Conservation (phyloP, 2,113 vertebrate genomes). For the Bolborhynchus lineola region DNA sequence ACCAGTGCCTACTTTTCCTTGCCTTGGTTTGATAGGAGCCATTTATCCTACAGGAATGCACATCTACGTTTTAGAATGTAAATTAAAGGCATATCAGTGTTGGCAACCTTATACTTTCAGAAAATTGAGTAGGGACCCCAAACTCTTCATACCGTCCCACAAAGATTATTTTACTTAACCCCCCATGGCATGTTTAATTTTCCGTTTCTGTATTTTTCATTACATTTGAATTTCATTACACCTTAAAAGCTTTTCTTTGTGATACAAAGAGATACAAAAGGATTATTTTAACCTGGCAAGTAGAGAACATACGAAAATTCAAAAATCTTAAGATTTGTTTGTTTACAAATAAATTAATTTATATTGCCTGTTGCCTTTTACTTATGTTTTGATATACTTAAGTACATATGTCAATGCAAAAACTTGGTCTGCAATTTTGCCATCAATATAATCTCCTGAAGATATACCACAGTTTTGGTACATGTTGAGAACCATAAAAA, state of each 20-base stretch:
- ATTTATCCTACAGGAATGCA: background rate
- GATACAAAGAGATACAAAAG: background rate
- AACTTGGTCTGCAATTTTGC: background rate
- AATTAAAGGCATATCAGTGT: background rate
- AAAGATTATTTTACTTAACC: background rate
- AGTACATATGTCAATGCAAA: background rate
- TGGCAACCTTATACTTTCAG: background rate
- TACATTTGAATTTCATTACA: background rate
- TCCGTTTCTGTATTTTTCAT: background rate
- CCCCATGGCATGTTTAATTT: fast-evolving
- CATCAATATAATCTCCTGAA: background rate
- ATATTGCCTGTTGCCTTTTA: background rate
- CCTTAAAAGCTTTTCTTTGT: background rate
- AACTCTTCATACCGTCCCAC: background rate
- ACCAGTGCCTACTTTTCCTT: background rate
- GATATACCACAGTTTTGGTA: background rate
- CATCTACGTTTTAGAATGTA: background rate
- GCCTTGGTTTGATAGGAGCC: background rate
- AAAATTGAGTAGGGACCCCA: background rate
- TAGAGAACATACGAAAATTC: background rate
- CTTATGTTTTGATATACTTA: background rate
- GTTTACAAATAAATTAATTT: background rate
- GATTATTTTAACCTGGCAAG: background rate
- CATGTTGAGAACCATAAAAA: background rate
- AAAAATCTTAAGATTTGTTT: background rate